Evolutionary conservation across 2,888 invertebrate genomes (phyloP).

Genomic region (Agriopis marginaria): DNA sequence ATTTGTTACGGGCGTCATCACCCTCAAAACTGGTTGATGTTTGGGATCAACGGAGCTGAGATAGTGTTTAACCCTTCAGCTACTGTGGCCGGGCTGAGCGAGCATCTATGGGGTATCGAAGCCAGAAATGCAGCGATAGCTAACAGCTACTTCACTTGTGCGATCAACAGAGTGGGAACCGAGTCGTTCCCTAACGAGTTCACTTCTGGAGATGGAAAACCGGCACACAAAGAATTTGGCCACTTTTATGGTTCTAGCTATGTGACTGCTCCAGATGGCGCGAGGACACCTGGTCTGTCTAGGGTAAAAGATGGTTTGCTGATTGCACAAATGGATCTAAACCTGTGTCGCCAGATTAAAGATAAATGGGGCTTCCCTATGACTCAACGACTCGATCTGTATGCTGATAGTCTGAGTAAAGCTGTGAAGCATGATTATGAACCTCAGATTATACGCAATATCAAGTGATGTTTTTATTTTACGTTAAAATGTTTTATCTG

Average conservation of each 20-base stretch:
- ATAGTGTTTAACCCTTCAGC: conserved; percentile 99
- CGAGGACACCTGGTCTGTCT: conserved; percentile 94
- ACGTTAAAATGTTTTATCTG: background rate
- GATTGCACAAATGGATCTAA: conserved; percentile 96
- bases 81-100: conserved; percentile 92
- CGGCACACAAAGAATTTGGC: conserved; percentile 95
- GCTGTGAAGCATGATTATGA: conserved; percentile 66
- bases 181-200: conserved; percentile 90
- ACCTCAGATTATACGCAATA: conserved; percentile 60
- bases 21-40: conserved; percentile 99
- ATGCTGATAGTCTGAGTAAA: conserved; percentile 90
- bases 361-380: conserved; percentile 98
- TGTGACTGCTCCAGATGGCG: conserved; percentile 96
- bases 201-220: conserved; percentile 88
- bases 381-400: conserved; percentile 97
- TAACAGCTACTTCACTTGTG: conserved; percentile 97
- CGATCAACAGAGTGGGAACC: conserved; percentile 97
- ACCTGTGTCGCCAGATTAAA: conserved; percentile 96
- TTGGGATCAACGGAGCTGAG: conserved; percentile 98
- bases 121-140: conserved; percentile 98
- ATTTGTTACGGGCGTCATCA: conserved; percentile 99
- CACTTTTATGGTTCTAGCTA: conserved; percentile 99
- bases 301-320: conserved; percentile 94
- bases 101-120: conserved; percentile 98
- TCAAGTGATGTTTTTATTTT: conserved; percentile 15